These are phyloP conservation scores for Epinotia nisella DNA, from an alignment of 2,888 invertebrate species.

Conservation along the genomic window DNA sequence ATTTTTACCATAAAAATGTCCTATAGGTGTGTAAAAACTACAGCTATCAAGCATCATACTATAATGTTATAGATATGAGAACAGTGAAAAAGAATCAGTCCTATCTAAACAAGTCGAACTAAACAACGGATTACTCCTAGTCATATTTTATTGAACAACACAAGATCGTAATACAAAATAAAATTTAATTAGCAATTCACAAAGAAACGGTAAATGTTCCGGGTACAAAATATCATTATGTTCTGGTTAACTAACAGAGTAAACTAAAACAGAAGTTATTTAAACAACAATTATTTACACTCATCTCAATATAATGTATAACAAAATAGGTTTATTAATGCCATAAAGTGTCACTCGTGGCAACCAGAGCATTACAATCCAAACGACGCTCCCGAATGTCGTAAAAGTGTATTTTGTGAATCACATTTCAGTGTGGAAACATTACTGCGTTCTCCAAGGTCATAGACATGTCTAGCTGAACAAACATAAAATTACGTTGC, in stretches of 20 bases:
- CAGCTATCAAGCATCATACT: no score
- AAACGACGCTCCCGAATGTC: slow-evolving; percentile 1
- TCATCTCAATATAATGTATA: background rate
- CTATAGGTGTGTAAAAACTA: no score
- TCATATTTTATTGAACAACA: no score
- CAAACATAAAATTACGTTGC: slow-evolving; percentile 3
- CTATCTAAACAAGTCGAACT: no score
- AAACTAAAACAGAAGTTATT: background rate
- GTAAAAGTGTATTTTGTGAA: slow-evolving; percentile 1
- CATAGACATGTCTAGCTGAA: slow-evolving; percentile 12
- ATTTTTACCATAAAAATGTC: no score
- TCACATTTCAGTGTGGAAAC: background rate
- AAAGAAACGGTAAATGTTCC: background rate
- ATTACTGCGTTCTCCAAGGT: background rate
- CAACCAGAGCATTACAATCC: slow-evolving; percentile 1
- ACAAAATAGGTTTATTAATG: background rate
- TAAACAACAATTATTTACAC: background rate
- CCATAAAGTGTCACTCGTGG: slow-evolving; percentile 3
- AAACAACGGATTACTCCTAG: no score
- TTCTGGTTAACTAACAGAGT: background rate
- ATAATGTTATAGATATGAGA: no score
- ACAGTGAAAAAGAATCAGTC: no score
- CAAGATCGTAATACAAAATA: no score
- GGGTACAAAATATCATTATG: background rate
- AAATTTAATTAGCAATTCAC: no score